Conservation (phyloP, 2,797 vertebrate species). For the Leptodactylus fallax region DNA sequence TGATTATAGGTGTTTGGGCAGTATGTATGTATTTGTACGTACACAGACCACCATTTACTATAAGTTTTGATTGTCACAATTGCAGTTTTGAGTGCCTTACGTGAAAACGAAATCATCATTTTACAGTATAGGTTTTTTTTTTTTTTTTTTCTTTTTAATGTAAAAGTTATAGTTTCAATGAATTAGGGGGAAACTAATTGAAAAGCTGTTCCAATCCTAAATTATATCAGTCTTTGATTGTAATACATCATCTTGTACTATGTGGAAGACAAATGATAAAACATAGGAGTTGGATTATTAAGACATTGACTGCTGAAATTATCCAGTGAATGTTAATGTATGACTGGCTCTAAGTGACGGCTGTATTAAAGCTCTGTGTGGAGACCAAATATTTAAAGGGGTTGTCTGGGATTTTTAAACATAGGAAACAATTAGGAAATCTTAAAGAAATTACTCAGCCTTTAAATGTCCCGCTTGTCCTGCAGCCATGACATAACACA, state of each 20-base stretch:
- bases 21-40: not conserved
- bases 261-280: not conserved
- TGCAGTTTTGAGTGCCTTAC: conserved; percentile 31
- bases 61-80: not conserved
- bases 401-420: no score
- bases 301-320: not conserved
- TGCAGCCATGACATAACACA: no score
- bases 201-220: not conserved
- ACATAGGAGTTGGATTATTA: no score
- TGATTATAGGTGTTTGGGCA: no score
- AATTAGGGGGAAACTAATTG: not conserved
- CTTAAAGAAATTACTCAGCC: no score
- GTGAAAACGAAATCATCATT: not conserved
- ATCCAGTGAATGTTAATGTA: not conserved
- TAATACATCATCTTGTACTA: not conserved
- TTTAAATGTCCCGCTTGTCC: no score
- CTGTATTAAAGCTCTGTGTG: not conserved
- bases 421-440: no score
- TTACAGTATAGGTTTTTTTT: not conserved
- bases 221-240: not conserved
- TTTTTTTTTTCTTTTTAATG: not conserved
- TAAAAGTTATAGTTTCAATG: not conserved
- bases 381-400: not conserved
- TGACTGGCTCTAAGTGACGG: not conserved
- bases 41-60: not conserved